Evolutionary conservation across 2,113 vertebrate genomes (phyloP), one percentile per base, ranked within the genome.

Genomic region (Hiodon tergisus): DNA sequence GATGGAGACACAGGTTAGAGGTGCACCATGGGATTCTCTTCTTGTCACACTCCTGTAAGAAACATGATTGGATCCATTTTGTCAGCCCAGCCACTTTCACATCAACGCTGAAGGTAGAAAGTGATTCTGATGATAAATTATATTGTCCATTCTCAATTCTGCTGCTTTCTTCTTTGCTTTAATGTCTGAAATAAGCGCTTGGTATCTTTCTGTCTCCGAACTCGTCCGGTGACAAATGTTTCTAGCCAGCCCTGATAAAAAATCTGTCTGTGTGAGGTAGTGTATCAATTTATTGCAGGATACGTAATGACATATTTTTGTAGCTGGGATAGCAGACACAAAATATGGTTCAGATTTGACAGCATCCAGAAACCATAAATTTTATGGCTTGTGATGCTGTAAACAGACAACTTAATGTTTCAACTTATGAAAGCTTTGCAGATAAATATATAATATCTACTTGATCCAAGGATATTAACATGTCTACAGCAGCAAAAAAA

Each of bases 11-110:
- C 83, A 11, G 0, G 87, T 83, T 74, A 89, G 88, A 79, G 88
- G 82, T 59, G 87, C 87, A 78, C 83, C 81, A 85, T 92, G 90
- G 77, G 88, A 88, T 85, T 84, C 91, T 87, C 90, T 89, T 92
- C 94, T 93, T 84, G 87, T 87, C 79, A 89, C 76, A n/a, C 82
- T 90, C 89, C 93, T 93, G 92, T 72, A 83, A 86, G 89, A 89
- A 91, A 91, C 78, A 88, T 86, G 84, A 91, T 91, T 92, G 90
- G 89, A 93, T 94, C 88, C 84, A 82, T 88, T 90, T 89, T 91
- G 85, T 86, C 86, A 84, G 88, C 82, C 77, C 78, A 85, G 82
- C 78, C 83, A 84, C 88, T 87, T 89, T 90, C 89, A 91, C 90
- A 93, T 94, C 92, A 92, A 90, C 90, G 88, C 87, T 85, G 86